Evolutionary conservation across 2,888 invertebrate genomes (phyloP).

Genomic region (Prostheceraeus crozeri): DNA sequence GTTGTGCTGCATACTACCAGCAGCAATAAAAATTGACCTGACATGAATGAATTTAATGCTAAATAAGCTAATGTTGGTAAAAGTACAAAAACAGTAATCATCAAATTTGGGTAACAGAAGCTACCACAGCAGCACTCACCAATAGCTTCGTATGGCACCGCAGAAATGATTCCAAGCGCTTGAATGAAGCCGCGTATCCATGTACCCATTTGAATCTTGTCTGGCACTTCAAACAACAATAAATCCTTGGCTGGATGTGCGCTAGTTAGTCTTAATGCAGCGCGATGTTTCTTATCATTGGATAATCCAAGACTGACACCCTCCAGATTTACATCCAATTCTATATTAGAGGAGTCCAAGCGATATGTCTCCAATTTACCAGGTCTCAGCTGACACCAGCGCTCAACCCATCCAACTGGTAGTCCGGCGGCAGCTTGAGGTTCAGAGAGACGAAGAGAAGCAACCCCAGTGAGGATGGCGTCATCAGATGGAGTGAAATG

Average conservation of each 20-base stretch:
- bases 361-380: slow-evolving; percentile 22
- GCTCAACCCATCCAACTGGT: slow-evolving; percentile 27
- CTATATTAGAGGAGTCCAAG: neutral
- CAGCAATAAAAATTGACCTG: too few species aligned
- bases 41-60: too few species aligned
- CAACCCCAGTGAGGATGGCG: too few species aligned
- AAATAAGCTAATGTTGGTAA: too few species aligned
- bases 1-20: too few species aligned
- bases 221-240: slow-evolving; percentile 32
- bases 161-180: slow-evolving; percentile 28
- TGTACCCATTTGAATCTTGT: slow-evolving; percentile 35
- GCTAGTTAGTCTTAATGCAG: slow-evolving; percentile 26
- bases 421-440: slow-evolving; percentile 15
- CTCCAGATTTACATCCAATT: slow-evolving; percentile 22
- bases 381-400: slow-evolving; percentile 33
- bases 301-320: slow-evolving; percentile 27
- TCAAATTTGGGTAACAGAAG: too few species aligned
- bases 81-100: too few species aligned
- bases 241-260: slow-evolving; percentile 17
- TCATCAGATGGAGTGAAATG: too few species aligned
- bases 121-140: too few species aligned
- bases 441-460: slow-evolving; percentile 15
- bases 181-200: slow-evolving; percentile 37
- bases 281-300: slow-evolving; percentile 35
- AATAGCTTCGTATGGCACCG: neutral